Evolutionary conservation across 2,888 invertebrate species (phyloP).

Genomic region (Gerosis bhagava): DNA sequence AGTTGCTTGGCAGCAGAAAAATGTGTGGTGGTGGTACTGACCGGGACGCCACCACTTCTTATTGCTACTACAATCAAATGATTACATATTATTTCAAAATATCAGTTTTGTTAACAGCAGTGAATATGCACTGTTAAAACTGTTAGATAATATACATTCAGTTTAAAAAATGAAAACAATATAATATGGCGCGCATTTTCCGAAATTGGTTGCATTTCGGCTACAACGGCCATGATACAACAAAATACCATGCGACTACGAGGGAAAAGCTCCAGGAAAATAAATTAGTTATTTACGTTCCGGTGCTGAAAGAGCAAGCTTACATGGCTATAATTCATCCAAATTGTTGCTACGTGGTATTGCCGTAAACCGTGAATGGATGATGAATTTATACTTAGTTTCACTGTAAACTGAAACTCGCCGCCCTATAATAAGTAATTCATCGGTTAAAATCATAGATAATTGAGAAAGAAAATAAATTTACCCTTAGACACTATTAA

Average conservation of each 20-base stretch:
- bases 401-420: conserved; percentile 2
- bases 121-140: too few relatives aligned
- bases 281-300: conserved; percentile 26
- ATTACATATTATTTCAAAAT: too few relatives aligned
- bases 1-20: too few relatives aligned
- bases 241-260: conserved; percentile 21
- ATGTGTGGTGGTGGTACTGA: too few relatives aligned
- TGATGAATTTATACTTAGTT: conserved; percentile 8
- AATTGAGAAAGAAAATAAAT: too few relatives aligned
- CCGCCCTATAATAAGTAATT: too few relatives aligned
- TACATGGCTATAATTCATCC: conserved; percentile 22
- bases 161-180: conserved; percentile 13
- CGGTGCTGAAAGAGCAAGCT: conserved; percentile 24
- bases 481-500: too few relatives aligned
- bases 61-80: too few relatives aligned
- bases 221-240: conserved; percentile 19
- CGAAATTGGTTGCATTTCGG: conserved; percentile 21
- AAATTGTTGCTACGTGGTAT: conserved; percentile 24
- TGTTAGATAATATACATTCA: conserved; percentile 11
- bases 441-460: too few relatives aligned
- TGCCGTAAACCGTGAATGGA: conserved; percentile 15
- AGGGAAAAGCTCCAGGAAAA: conserved; percentile 22
- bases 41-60: too few relatives aligned
- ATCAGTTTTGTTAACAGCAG: too few relatives aligned
- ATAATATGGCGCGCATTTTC: conserved; percentile 15